Base-by-base conservation (phyloP, 2,888 invertebrate species). In the Torymus tubicola region DNA sequence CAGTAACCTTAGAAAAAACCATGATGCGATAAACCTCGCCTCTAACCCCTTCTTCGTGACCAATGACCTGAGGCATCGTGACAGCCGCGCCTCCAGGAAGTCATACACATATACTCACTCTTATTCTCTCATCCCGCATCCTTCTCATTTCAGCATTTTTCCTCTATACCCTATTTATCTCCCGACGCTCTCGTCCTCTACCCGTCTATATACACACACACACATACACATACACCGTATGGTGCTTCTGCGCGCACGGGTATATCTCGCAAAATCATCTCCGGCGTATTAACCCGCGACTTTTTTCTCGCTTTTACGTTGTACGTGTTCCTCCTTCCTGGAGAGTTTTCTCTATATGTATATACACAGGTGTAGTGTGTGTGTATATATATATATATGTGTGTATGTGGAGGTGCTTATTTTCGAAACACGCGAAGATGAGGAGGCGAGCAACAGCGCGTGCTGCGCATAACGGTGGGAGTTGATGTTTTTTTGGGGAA, bases 1-100 rank as follows among this genome's bases (percentile, higher is more conserved):
- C n/a, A n/a, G n/a, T n/a, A n/a, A n/a, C n/a, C n/a, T n/a, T n/a
- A n/a, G n/a, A n/a, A n/a, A n/a, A n/a, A n/a, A n/a, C n/a, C n/a
- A n/a, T n/a, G n/a, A n/a, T n/a, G 42, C 42, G 42, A 42, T 42
- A 42, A 42, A 8, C 42, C 42, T 42, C 42, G 42, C 42, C 42
- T 42, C 42, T 42, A 67, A 67, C 21, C 18, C 21, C 58, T 21
- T 42, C 58, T 21, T 42, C 18, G 16, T 2, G 88, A 88, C 89
- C 89, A 88, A 89, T 89, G 89, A 89, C 89, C 89, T 86, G 84
- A 82, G 87, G 87, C 87, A 84, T 89, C 89, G 89, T 89, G 89
- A 89, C 89, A 88, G 87, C 87, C 88, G 88, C 89, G 87, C 89
- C 89, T 74, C 74, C 75, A 75, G 68, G 75, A 75, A 75, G 75